A percentile compares a stretch with the other conserved stretches of the same genome.
Evolutionary conservation across 2,113 vertebrate genomes (phyloP).

Genomic region (Malurus elegans): DNA sequence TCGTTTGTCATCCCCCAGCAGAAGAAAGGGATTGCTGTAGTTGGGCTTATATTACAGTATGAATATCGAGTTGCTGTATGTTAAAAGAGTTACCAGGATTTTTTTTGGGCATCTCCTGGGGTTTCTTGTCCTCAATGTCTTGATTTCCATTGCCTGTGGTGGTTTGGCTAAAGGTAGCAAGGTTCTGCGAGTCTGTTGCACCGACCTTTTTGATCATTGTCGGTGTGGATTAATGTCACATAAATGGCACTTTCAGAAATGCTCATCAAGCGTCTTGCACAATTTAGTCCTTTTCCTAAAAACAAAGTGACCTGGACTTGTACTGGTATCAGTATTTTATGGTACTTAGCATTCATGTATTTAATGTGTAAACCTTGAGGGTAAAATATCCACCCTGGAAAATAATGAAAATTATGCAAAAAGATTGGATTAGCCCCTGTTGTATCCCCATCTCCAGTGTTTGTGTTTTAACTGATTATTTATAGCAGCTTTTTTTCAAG

Average conservation of each 20-base stretch:
- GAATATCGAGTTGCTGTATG: neutral
- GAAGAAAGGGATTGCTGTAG: neutral
- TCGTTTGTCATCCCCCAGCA: neutral
- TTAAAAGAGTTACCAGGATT: neutral
- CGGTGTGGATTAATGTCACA: neutral
- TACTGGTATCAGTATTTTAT: neutral
- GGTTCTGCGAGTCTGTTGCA: neutral
- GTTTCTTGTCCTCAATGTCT: neutral
- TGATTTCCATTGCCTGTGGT: neutral
- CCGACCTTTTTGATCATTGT: fast-evolving
- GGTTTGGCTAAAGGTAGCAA: neutral
- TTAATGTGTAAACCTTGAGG: neutral
- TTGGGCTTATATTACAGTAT: neutral
- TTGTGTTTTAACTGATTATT: neutral
- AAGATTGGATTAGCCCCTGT: neutral
- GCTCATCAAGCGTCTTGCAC: neutral
- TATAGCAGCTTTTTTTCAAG: neutral
- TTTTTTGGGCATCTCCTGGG: neutral
- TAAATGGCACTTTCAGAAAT: neutral
- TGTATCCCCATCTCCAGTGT: neutral
- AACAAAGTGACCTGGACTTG: neutral
- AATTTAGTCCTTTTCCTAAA: neutral
- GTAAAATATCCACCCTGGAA: neutral
- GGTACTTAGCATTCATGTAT: neutral
- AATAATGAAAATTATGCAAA: neutral